Base-by-base conservation (phyloP, 1,140 invertebrate species). In the Neotoxoptera formosana region DNA sequence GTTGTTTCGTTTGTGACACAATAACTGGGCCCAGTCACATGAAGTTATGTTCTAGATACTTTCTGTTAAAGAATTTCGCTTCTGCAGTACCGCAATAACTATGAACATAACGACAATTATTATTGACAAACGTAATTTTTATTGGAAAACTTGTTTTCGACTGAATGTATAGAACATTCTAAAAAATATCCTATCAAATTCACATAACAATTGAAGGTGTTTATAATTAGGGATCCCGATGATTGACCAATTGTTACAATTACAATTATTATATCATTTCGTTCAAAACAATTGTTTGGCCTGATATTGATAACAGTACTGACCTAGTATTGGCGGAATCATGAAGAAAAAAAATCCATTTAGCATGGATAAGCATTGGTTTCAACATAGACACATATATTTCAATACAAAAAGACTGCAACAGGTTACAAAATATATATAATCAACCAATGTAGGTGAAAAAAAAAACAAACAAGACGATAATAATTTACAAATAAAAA, bases 401-500 rank as follows among this genome's bases (percentile, higher is more conserved):
- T 90, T 41, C 6, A 90, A 67, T 67, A 90, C 8, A 56, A 67
- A 90, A 60, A 47, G 36, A 25, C 23, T 60, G 14, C 36, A 67
- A 90, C 56, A 67, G 17, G 21, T 88, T 51, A 51, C 0, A 88
- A 88, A 88, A 88, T 48, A 41, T 41, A 90, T 53, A 56, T 14
- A 56, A 89, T 30, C 30, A 67, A 90, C 9, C 36, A 60, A 90
- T 67, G 0, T 45, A 11, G 45, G 89, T 60, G 30, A 76, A 90
- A 90, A 90, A 90, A 90, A 53, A 93, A n/a, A 90, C 47, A 90
- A 56, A 94, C 91, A 87, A 93, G 76, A 76, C 93, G 89, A 93
- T 83, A 91, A 91, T 83, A 81, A 76, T n/a, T 47, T 51, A 76
- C 21, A 56, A 56, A 84, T 86, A 53, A 86, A 86, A 53, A 56